Conservation (phyloP, 1,140 invertebrate species). For the Himalopsyche phryganea region DNA sequence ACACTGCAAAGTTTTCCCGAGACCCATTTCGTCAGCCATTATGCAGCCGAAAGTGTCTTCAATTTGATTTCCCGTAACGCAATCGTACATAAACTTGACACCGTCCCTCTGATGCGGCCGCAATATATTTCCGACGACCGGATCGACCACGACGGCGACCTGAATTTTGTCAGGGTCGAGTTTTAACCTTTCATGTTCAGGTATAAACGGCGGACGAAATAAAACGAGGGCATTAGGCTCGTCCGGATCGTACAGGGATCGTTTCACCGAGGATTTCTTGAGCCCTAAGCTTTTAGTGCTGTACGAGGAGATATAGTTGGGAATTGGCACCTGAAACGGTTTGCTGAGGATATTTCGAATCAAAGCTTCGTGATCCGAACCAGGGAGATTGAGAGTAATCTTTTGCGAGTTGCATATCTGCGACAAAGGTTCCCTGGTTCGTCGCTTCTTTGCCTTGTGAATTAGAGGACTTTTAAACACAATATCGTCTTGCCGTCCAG, state of each 20-base stretch:
- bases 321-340: constrained; percentile 93
- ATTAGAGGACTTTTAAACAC: constrained; percentile 49
- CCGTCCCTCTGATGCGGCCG: constrained; percentile 98
- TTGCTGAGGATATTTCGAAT: constrained; percentile 81
- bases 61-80: constrained; percentile 91
- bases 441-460: constrained; percentile 41
- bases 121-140: constrained; percentile 82
- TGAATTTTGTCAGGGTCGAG: constrained; percentile 57
- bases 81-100: constrained; percentile 99
- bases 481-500: constrained; percentile 39
- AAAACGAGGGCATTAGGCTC: constrained; percentile 91
- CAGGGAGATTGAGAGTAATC: constrained; percentile 34
- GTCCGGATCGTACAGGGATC: constrained; percentile 88
- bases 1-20: constrained; percentile 97
- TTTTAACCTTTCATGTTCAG: constrained; percentile 83
- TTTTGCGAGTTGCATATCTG: constrained; percentile 43
- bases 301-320: constrained; percentile 78
- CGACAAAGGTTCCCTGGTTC: constrained; percentile 40
- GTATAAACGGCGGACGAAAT: constrained; percentile 74
- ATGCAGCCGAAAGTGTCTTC: constrained; percentile 90
- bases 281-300: constrained; percentile 60
- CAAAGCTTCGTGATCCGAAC: constrained; percentile 56
- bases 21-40: constrained; percentile 98
- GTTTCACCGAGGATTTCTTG: constrained; percentile 49
- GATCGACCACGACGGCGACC: constrained; percentile 95